Conservation (phyloP, 2,888 invertebrate species). For the Griposia aprilina region DNA sequence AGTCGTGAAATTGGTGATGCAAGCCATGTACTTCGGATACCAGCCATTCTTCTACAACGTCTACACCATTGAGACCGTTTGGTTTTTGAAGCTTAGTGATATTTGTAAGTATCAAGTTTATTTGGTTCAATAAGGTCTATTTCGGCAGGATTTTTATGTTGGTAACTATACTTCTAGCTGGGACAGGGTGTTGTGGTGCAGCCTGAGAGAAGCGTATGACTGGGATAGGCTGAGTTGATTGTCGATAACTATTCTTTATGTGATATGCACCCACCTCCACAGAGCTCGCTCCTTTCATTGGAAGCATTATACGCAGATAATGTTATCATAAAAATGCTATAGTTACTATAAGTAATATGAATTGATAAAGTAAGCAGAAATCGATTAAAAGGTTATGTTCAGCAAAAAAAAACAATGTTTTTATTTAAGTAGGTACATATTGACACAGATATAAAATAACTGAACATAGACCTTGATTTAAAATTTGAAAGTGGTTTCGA, state of each 20-base stretch:
- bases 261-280: too few relatives aligned
- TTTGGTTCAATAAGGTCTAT: too few relatives aligned
- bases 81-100: slow-evolving; percentile 78
- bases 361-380: not conserved
- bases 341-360: not conserved
- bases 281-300: not conserved
- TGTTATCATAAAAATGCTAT: not conserved
- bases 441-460: not conserved
- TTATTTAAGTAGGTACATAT: not conserved
- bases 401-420: too few relatives aligned
- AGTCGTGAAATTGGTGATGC: slow-evolving; percentile 78
- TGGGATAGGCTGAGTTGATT: too few relatives aligned
- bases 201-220: too few relatives aligned
- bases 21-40: slow-evolving; percentile 78
- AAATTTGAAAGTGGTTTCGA: not conserved
- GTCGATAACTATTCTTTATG: too few relatives aligned
- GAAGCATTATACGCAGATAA: not conserved
- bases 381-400: not conserved
- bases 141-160: too few relatives aligned
- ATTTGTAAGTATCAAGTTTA: slow-evolving; percentile 73
- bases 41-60: slow-evolving; percentile 71
- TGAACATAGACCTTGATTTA: not conserved
- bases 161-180: too few relatives aligned
- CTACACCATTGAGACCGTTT: slow-evolving; percentile 69
- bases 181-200: too few relatives aligned